Evolutionary conservation across 2,797 vertebrate genomes (phyloP), one percentile per base, ranked within the genome.

Genomic region (Sphenopsis melanotis): DNA sequence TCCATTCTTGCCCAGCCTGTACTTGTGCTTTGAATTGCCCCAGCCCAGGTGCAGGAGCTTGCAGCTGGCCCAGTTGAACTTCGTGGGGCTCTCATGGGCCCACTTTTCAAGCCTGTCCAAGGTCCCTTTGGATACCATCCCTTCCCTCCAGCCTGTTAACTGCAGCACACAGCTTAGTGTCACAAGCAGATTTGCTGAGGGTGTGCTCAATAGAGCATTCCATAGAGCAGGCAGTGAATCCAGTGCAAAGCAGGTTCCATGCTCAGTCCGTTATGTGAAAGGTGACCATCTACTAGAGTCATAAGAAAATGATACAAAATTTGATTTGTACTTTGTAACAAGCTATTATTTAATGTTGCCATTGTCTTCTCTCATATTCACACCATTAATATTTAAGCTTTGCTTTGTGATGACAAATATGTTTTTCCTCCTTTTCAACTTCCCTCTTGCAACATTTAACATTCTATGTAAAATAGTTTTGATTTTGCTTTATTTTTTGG

Each of bases 41-140:
- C 19, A 69, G 1, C 5, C 16, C 16, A 42, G 19, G 23, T 24
- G 13, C 42, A 49, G 27, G 9, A 49, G 9, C 27, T 56, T 76
- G 41, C 47, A 75, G 41, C 10, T 69, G 19, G 22, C 6, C 9
- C 16, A n/a, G 27, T 12, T 61, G 55, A 20, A 49, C 15, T 42
- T 61, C 0, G 0, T 4, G 19, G 23, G 36, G 6, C 11, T 69
- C 23, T 69, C 32, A 42, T 0, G 0, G 23, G 22, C 22, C 27
- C 36, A 36, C 15, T 1, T 61, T 53, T 75, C 36, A 75, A 49
- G 11, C 19, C 4, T 29, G 21, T 61, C 11, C 27, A 42, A 29
- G 41, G 29, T 37, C 9, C 27, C 4, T 56, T 32, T n/a, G 42
- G 56, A 69, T 29, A 12, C 13, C 41, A 61, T 55, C 11, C 14